phyloP scores from a whole-genome alignment of 1,140 invertebrate species.

The Tyrophagus putrescentiae region DNA sequence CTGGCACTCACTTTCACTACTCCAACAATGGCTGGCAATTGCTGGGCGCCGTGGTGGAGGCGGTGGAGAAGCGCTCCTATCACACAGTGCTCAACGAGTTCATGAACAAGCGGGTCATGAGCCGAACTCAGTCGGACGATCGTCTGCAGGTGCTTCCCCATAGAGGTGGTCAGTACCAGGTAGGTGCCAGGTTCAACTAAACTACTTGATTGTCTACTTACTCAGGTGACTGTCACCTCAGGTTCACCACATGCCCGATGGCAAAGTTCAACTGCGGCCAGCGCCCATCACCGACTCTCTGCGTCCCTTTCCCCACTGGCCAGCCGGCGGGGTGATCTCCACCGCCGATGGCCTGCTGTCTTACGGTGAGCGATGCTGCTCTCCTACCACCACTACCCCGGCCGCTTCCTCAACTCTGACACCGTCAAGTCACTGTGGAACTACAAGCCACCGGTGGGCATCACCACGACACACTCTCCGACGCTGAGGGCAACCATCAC shows the following conservation, averaged over 20 bases:
- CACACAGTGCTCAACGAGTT: background rate
- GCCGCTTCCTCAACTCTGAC: background rate
- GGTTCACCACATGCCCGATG: too few species aligned
- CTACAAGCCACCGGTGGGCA: background rate
- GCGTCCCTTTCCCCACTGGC: slow-evolving; percentile 12
- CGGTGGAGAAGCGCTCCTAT: background rate
- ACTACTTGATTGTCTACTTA: too few species aligned
- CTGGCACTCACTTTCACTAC: background rate
- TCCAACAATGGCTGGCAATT: slow-evolving; percentile 1
- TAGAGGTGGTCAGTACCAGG: too few species aligned
- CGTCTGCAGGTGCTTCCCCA: background rate
- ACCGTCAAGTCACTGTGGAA: slow-evolving; percentile 14
- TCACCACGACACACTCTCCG: background rate
- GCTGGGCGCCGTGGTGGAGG: slow-evolving; percentile 1
- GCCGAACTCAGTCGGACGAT: background rate
- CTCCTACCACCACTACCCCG: background rate
- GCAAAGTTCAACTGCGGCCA: background rate
- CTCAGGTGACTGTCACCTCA: background rate
- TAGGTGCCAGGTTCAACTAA: background rate
- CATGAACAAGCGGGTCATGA: slow-evolving; percentile 4
- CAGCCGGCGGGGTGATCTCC: background rate
- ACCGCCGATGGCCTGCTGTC: background rate
- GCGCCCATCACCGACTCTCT: background rate
- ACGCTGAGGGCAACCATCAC: background rate
- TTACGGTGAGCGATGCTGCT: background rate